A percentile compares a stretch with the other conserved stretches of the same genome.
phyloP scores from a whole-genome alignment of 2,797 vertebrate species.

The Schizopygopsis malacanthus region DNA sequence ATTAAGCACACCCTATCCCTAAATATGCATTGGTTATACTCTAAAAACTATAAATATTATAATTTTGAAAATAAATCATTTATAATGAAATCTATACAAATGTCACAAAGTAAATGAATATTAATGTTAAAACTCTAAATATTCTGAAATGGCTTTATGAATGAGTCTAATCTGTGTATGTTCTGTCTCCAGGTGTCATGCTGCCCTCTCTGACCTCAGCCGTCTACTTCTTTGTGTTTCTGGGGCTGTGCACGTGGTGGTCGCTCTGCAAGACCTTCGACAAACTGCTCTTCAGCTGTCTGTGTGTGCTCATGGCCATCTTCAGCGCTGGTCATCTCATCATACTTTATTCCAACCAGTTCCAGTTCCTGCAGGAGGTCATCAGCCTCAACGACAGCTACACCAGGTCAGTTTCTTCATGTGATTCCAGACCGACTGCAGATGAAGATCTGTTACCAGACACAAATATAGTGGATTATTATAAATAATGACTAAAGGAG shows the following conservation, averaged over 20 bases:
- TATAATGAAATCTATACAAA: neutral
- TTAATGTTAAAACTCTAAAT: neutral
- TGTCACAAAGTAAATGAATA: neutral
- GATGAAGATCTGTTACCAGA: too few relatives aligned
- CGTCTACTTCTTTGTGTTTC: slow-evolving; percentile 95
- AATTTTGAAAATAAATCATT: too few relatives aligned
- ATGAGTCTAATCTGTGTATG: neutral
- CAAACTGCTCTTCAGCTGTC: slow-evolving; percentile 96
- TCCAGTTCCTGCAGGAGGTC: slow-evolving; percentile 95
- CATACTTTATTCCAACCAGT: slow-evolving; percentile 95
- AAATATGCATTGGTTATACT: neutral
- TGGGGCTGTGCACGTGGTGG: slow-evolving; percentile 98
- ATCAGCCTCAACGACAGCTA: slow-evolving; percentile 85
- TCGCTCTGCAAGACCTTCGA: slow-evolving; percentile 93
- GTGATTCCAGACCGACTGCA: too few relatives aligned
- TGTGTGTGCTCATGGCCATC: slow-evolving; percentile 97
- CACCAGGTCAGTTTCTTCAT: slow-evolving; percentile 81
- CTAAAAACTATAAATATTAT: neutral
- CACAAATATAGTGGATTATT: too few relatives aligned
- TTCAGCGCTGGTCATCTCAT: slow-evolving; percentile 94
- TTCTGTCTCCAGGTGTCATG: slow-evolving; percentile 85
- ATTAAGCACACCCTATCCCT: too few relatives aligned
- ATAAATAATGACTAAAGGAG: too few relatives aligned
- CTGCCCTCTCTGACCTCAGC: slow-evolving; percentile 94
- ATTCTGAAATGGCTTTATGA: neutral